Evolutionary conservation across 2,888 invertebrate genomes (phyloP).

Genomic region (Macropis europaea): DNA sequence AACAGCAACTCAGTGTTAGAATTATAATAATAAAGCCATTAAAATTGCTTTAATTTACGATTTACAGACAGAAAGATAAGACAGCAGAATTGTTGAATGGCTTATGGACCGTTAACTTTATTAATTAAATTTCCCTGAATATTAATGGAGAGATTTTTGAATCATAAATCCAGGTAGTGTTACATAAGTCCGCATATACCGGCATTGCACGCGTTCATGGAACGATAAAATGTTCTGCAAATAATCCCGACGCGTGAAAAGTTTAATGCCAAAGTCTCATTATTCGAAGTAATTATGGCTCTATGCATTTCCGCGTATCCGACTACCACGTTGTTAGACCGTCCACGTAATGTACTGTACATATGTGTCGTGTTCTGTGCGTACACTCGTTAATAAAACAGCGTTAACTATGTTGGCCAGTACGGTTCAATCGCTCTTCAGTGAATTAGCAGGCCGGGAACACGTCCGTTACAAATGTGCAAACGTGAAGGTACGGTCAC

Average conservation of each 20-base stretch:
- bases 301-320: constrained; percentile 25
- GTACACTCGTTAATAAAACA: constrained; percentile 56
- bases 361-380: constrained; percentile 27
- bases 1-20: no score
- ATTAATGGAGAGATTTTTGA: no score
- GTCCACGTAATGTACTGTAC: constrained; percentile 32
- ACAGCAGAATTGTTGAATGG: no score
- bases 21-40: no score
- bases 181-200: no score
- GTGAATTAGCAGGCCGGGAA: constrained; percentile 44
- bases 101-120: no score
- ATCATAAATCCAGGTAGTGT: no score
- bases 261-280: constrained; percentile 24
- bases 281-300: constrained; percentile 46
- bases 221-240: constrained; percentile 13
- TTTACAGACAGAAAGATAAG: no score
- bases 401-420: constrained; percentile 69
- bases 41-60: no score
- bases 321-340: constrained; percentile 31
- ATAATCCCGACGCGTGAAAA: constrained; percentile 21
- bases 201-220: not conserved
- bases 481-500: not conserved
- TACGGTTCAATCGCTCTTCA: constrained; percentile 52
- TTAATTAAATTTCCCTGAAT: no score
- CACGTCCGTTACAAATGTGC: constrained; percentile 36